phyloP scores from a whole-genome alignment of 1,140 invertebrate genomes.

The Drosophila pseudoobscura region DNA sequence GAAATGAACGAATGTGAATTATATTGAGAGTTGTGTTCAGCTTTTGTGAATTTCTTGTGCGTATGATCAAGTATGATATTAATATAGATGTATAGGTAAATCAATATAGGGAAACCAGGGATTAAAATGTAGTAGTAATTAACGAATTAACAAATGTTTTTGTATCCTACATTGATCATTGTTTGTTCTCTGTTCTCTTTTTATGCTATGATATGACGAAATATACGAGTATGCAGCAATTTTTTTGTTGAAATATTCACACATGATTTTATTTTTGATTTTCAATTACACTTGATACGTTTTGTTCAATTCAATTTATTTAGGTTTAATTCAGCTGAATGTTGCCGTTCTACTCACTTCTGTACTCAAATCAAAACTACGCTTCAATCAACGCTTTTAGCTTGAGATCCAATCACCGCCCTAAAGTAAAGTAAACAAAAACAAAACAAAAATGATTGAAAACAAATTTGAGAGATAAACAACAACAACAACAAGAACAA shows the following conservation, averaged over 20 bases:
- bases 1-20: constrained; percentile 50
- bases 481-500: background rate
- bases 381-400: constrained; percentile 24
- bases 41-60: constrained; percentile 22
- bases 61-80: constrained; percentile 3
- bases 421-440: constrained; percentile 12
- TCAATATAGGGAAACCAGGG: constrained; percentile 11
- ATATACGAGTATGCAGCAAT: too few relatives aligned
- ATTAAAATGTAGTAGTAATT: constrained; percentile 12
- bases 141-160: constrained; percentile 2
- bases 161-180: too few relatives aligned
- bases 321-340: background rate
- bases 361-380: constrained; percentile 31
- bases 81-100: constrained; percentile 33
- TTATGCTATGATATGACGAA: too few relatives aligned
- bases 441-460: constrained; percentile 13
- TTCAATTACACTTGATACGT: too few relatives aligned
- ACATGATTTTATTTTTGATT: background rate
- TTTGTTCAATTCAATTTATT: too few relatives aligned
- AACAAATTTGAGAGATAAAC: constrained; percentile 32
- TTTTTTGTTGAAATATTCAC: too few relatives aligned
- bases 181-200: background rate
- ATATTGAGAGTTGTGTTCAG: constrained; percentile 65
- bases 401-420: constrained; percentile 21
- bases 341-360: constrained; percentile 20